Evolutionary conservation across 1,140 invertebrate species (phyloP).

Genomic region (Halictus rubicundus): DNA sequence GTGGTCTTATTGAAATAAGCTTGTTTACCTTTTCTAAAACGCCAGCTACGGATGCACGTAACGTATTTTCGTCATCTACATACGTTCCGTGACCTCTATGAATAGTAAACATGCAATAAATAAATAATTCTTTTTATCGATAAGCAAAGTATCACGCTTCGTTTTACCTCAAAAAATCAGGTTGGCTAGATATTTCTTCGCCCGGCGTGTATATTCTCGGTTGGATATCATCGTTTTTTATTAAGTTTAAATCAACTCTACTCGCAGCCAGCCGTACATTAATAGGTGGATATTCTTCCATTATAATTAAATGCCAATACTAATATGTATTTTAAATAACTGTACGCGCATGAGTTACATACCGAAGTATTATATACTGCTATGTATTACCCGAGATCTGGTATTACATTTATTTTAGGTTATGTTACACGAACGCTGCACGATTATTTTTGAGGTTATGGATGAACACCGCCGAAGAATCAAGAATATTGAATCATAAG

Average conservation of each 20-base stretch:
- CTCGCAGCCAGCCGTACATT: slow-evolving; percentile 78
- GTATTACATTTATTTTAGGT: neutral
- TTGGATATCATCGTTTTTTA: slow-evolving; percentile 80
- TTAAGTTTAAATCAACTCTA: slow-evolving; percentile 81
- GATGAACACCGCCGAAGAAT: neutral
- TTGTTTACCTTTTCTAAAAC: slow-evolving; percentile 97
- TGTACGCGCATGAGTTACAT: neutral
- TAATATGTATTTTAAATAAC: neutral
- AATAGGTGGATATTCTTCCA: slow-evolving; percentile 66
- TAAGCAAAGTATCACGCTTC: slow-evolving; percentile 2
- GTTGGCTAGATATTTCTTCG: slow-evolving; percentile 90
- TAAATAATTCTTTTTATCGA: slow-evolving; percentile 3
- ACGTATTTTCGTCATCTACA: slow-evolving; percentile 86
- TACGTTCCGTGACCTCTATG: slow-evolving; percentile 98
- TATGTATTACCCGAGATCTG: neutral
- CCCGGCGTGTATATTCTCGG: slow-evolving; percentile 91
- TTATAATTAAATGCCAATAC: slow-evolving; percentile 3
- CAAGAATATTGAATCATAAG: neutral
- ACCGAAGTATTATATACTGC: too few relatives aligned
- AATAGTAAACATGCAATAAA: slow-evolving; percentile 47
- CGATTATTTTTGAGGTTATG: neutral
- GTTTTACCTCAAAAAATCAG: slow-evolving; percentile 91
- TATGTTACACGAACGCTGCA: neutral
- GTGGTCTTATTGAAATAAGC: slow-evolving; percentile 93
- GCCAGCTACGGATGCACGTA: slow-evolving; percentile 96